phyloP scores from a whole-genome alignment of 2,888 invertebrate genomes.

The Gari tellinella region DNA sequence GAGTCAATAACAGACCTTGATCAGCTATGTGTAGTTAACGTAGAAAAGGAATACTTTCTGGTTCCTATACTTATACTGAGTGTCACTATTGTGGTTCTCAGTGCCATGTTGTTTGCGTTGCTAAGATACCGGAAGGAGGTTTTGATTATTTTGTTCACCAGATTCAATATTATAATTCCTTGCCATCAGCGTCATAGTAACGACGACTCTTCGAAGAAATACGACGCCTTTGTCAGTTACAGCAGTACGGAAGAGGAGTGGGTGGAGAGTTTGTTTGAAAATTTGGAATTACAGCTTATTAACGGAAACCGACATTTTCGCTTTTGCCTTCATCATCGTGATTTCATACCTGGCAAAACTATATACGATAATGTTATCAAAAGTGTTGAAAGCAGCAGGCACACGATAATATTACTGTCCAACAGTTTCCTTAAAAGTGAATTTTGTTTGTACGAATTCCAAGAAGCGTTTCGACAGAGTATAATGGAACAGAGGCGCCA shows the following conservation, averaged over 20 bases:
- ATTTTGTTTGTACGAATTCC: slow-evolving; percentile 95
- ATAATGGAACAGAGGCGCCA: slow-evolving; percentile 90
- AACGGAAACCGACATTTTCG: slow-evolving; percentile 45
- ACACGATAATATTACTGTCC: slow-evolving; percentile 94
- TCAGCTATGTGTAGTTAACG: slow-evolving; percentile 21
- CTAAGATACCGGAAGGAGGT: slow-evolving; percentile 62
- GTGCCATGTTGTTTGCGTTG: slow-evolving; percentile 23
- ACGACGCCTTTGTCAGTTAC: slow-evolving; percentile 96
- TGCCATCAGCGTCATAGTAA: slow-evolving; percentile 55
- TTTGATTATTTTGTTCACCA: slow-evolving; percentile 69
- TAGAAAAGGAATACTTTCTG: slow-evolving; percentile 42
- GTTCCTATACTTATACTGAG: slow-evolving; percentile 48
- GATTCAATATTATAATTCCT: slow-evolving; percentile 75
- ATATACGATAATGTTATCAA: slow-evolving; percentile 95
- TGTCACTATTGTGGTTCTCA: slow-evolving; percentile 34
- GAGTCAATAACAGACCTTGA: slow-evolving; percentile 30
- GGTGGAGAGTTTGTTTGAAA: slow-evolving; percentile 93
- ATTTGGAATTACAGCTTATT: slow-evolving; percentile 87
- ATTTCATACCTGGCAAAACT: slow-evolving; percentile 78
- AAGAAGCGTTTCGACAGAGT: slow-evolving; percentile 92
- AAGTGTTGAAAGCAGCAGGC: slow-evolving; percentile 93
- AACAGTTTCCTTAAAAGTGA: slow-evolving; percentile 96
- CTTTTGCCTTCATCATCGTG: slow-evolving; percentile 74
- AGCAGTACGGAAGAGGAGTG: slow-evolving; percentile 95
- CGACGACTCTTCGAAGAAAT: slow-evolving; percentile 81